Percentiles rank a stretch among this genome's conserved stretches.
Evolutionary conservation across 1,140 invertebrate species (phyloP).

Genomic region (Agrypnia vestita): DNA sequence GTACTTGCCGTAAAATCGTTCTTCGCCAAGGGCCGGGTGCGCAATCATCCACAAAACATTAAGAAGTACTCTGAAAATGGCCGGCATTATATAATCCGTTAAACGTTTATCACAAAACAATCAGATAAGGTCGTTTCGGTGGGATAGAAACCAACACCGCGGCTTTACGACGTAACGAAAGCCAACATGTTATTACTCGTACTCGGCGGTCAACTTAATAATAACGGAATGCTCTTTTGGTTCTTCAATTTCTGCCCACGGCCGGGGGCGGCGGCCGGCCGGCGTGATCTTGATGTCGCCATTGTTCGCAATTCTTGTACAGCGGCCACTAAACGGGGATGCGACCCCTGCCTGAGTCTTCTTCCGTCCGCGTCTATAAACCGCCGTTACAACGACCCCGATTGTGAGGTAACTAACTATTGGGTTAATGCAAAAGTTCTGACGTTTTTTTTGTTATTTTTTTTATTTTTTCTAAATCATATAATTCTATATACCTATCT

Average conservation of each 20-base stretch:
- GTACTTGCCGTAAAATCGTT: too few species aligned
- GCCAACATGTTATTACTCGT: conserved; percentile 12
- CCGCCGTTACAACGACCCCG: too few species aligned
- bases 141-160: neutral
- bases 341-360: neutral
- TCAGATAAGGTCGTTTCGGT: conserved; percentile 17
- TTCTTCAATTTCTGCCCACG: conserved; percentile 36
- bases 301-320: conserved; percentile 55
- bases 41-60: conserved; percentile 1
- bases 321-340: conserved; percentile 19
- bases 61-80: conserved; percentile 1
- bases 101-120: conserved; percentile 19
- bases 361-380: too few species aligned
- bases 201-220: conserved; percentile 23
- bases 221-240: conserved; percentile 38
- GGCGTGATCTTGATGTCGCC: conserved; percentile 50
- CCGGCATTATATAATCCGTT: conserved; percentile 17
- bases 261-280: conserved; percentile 33
- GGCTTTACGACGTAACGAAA: conserved; percentile 3
- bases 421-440: too few species aligned
- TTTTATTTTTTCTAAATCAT: too few species aligned
- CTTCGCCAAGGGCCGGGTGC: neutral
- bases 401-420: too few species aligned
- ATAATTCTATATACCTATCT: too few species aligned
- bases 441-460: too few species aligned